Percentiles rank a stretch among this genome's conserved stretches.
Conservation (phyloP, 2,797 vertebrate genomes). For the Chaunax sp. region DNA sequence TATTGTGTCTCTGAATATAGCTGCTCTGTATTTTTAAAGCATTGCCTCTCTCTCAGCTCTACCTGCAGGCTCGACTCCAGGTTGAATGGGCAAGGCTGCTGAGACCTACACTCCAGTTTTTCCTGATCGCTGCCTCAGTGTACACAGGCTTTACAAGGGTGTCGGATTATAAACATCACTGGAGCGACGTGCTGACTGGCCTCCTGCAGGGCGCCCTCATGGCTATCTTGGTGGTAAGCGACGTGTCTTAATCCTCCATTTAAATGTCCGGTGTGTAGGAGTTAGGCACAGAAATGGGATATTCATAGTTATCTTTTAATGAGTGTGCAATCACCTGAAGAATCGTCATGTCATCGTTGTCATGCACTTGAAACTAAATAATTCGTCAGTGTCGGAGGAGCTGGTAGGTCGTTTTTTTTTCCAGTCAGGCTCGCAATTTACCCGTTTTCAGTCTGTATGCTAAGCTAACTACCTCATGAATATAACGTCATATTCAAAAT, state of each 20-base stretch:
- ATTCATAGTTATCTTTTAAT: too few relatives aligned
- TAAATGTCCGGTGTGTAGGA: background rate
- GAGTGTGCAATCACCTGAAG: too few relatives aligned
- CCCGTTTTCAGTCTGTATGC: too few relatives aligned
- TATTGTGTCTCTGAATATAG: too few relatives aligned
- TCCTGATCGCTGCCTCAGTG: constrained; percentile 89
- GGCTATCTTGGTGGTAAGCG: constrained; percentile 91
- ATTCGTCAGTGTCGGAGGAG: too few relatives aligned
- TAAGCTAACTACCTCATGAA: too few relatives aligned
- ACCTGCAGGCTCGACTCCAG: constrained; percentile 93
- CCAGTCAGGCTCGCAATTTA: too few relatives aligned
- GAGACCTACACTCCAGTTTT: constrained; percentile 94
- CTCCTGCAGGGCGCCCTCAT: constrained; percentile 93
- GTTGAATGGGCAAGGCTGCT: constrained; percentile 93
- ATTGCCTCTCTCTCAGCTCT: constrained; percentile 83
- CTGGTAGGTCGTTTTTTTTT: too few relatives aligned
- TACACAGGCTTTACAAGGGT: constrained; percentile 95
- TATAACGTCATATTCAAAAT: too few relatives aligned
- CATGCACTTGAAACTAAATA: too few relatives aligned
- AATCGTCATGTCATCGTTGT: too few relatives aligned
- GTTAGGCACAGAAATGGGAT: background rate
- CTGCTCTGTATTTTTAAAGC: background rate
- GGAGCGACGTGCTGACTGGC: constrained; percentile 94
- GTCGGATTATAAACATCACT: constrained; percentile 98
- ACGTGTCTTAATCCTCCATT: background rate